Evolutionary conservation across 2,113 vertebrate genomes (phyloP), one percentile per base, ranked within the genome.

Genomic region (Capricornis sumatraensis): DNA sequence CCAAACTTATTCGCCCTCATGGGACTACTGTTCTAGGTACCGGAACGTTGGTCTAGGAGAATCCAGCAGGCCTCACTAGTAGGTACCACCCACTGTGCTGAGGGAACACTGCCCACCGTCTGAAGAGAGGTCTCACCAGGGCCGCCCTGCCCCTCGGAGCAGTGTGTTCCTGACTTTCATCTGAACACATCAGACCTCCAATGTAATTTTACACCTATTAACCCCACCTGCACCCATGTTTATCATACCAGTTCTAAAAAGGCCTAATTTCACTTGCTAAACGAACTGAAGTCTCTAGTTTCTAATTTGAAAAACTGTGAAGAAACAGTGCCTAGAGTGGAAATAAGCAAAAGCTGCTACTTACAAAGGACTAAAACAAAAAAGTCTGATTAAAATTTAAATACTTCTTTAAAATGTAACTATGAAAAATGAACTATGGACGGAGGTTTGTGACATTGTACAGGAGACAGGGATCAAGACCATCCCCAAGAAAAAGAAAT

Each of bases 221-320:
- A 43, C 33, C 30, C 43, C 19, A 74, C 45, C 62, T 79, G 16
- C 16, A 28, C n/a, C 7, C 28, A 19, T 43, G 45, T 53, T 36
- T 55, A 91, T 47, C 33, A 91, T 62, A 55, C 33, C 52, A 86
- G 28, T 86, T 97, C 93, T 82, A 17, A 89, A 87, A 81, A 93
- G 53, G 57, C n/a, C 33, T 52, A 50, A 89, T 87, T 96, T 91
- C 50, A 58, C 81, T 76, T 57, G 62, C 30, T 89, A 55, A 81
- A 47, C 4, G 1, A 94, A 95, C 9, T 53, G 15, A 86, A 79
- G 40, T 50, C 23, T 78, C 57, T 5, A 30, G n/a, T 52, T 74
- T 82, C 47, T 81, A 74, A 57, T 11, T 47, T 97, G 76, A 74
- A 52, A 89, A 87, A 79, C 28, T 40, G 74, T 2, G 19, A 94